phyloP scores from a whole-genome alignment of 2,888 invertebrate species.

The Tromatobia lineatoria region DNA sequence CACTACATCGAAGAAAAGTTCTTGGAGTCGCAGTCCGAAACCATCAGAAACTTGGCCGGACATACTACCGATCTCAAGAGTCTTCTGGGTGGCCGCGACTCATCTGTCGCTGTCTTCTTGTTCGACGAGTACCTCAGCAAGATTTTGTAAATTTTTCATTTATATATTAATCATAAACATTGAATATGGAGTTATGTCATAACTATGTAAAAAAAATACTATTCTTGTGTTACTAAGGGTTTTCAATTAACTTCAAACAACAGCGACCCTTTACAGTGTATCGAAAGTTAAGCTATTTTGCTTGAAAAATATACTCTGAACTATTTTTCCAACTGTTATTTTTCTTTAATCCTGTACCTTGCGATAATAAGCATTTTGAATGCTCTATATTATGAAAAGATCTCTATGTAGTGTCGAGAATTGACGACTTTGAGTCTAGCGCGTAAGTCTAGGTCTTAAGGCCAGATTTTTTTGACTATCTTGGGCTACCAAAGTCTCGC shows the following conservation, averaged over 20 bases:
- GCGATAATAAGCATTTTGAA: not conserved
- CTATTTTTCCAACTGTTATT: conserved; percentile 3
- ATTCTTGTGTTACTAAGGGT: conserved; percentile 6
- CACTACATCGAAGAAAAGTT: conserved; percentile 93
- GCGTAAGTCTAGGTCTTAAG: too few species aligned
- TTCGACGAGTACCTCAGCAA: conserved; percentile 89
- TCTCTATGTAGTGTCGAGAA: too few species aligned
- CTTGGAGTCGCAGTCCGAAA: conserved; percentile 89
- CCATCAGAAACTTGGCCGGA: conserved; percentile 90
- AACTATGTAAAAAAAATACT: conserved; percentile 25
- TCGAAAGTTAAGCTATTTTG: not conserved
- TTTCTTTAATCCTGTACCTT: not conserved
- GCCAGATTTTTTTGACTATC: too few species aligned
- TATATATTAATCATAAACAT: too few species aligned
- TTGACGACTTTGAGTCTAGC: too few species aligned
- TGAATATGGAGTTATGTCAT: conserved; percentile 33
- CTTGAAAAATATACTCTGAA: conserved; percentile 4
- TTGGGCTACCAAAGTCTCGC: too few species aligned
- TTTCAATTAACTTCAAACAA: not conserved
- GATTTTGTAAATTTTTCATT: conserved; percentile 72
- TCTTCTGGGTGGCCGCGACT: conserved; percentile 88
- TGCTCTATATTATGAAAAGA: too few species aligned
- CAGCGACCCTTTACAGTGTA: not conserved
- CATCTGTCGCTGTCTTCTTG: conserved; percentile 90
- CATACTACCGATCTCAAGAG: conserved; percentile 91